Evolutionary conservation across 2,888 invertebrate species (phyloP), one percentile per base, ranked within the genome.

Genomic region (Imbricaverruca yamaguchii): DNA sequence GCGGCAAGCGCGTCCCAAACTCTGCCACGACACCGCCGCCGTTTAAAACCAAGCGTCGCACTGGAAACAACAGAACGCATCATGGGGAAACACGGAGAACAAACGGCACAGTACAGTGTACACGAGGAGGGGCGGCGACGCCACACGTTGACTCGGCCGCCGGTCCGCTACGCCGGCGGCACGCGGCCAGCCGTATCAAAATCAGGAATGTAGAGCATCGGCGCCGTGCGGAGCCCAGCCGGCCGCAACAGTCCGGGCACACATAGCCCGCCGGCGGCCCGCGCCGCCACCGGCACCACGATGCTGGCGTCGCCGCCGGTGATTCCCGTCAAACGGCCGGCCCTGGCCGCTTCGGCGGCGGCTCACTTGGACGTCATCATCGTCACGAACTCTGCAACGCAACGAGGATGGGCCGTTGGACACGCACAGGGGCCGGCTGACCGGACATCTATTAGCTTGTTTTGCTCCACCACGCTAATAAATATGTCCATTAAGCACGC

Each of bases 281-380:
- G 61, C 25, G 12, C 25, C n/a, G n/a, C 11, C 25, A 80, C 79
- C 78, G 65, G 39, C 81, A 82, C 78, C 80, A 67, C 25, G 3
- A 25, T 87, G 83, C 67, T 25, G 11, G n/a, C 25, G 11, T 25
- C 25, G 11, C 13, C 25, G 25, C 25, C 8, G n/a, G 67, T 25
- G 25, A 25, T n/a, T 67, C 67, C 13, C 13, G 25, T 6, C 25
- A 67, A 25, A 25, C 67, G 25, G 67, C 67, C 25, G 25, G 67
- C 67, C 13, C 23, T 25, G 67, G 67, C 11, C 25, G 25, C 7
- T 23, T 80, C 69, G 80, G 39, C 39, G 39, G 39, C 82, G 74
- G 85, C 89, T 96, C 95, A 96, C 94, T 96, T 96, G 92, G 96
- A 96, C 92, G 96, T 96, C 96, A 96, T 96, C 96, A 96, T 96